Base-by-base conservation (phyloP, 2,113 vertebrate species). In the Myiopsitta monachus region DNA sequence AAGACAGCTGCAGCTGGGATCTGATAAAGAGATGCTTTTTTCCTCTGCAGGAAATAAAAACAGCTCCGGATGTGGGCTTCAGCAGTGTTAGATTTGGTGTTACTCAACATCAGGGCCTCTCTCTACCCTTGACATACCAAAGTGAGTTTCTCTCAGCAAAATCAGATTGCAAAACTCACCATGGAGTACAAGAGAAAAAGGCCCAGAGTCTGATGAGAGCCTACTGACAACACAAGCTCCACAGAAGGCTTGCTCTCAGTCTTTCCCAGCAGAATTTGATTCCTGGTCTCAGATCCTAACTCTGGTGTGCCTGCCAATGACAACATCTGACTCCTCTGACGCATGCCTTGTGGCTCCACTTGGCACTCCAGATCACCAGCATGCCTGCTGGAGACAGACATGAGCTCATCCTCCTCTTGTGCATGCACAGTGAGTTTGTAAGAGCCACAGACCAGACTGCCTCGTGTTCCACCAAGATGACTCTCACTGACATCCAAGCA, bases 321-420 rank as follows among this genome's bases (percentile, higher is more conserved):
- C 11, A 78, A 68, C 0, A 55, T 75, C 92, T 85, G 62, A 73
- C 51, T 52, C 43, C 49, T 73, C 9, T 59, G 88, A 57, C 7
- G 1, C 0, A 6, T 27, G 81, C 30, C 62, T 66, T 2, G 4
- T 82, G 91, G 94, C 44, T 96, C 39, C 63, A 26, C 52, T 75
- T 89, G 94, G 87, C 91, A 95, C 47, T 70, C 55, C 7, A 4
- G 26, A 47, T 31, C 68, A 59, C 0, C 3, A 66, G 41, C 49
- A 38, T 62, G 73, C 66, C 86, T 84, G 94, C 74, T 89, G 81
- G 87, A 92, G 74, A 84, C 73, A 92, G 83, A 92, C 87, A 44
- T 92, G 94, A 97, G 57, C 74, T 95, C 94, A 94, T 72, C 73
- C 74, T 83, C 39, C 77, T 87, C 69, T 75, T 68, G 75, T 5